A percentile compares a stretch with the other conserved stretches of the same genome.
phyloP scores from a whole-genome alignment of 2,113 vertebrate genomes.

The Rana temporaria region DNA sequence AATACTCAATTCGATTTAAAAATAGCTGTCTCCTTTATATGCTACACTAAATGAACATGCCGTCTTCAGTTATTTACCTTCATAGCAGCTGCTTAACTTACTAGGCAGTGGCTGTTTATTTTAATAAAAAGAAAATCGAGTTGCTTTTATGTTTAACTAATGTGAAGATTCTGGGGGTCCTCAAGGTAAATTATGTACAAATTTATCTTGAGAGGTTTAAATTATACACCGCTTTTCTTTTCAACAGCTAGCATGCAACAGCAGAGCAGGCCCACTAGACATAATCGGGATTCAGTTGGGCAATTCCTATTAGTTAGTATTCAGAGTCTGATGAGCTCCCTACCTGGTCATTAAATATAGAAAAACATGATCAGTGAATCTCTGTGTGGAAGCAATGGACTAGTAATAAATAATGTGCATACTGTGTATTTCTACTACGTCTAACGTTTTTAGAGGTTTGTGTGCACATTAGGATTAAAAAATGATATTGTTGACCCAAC shows the following conservation, averaged over 20 bases:
- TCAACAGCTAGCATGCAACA: not conserved
- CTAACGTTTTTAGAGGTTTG: not conserved
- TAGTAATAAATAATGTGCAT: slow-evolving; percentile 2
- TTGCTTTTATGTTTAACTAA: too few relatives aligned
- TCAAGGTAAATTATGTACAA: too few relatives aligned
- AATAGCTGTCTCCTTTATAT: too few relatives aligned
- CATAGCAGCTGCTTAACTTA: too few relatives aligned
- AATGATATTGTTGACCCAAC: not conserved
- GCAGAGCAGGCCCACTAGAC: not conserved
- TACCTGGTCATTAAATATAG: slow-evolving; percentile 22
- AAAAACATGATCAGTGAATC: not conserved
- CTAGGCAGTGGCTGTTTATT: too few relatives aligned
- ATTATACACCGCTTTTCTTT: not conserved
- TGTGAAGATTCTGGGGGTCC: too few relatives aligned
- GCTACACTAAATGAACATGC: too few relatives aligned
- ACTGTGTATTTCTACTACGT: not conserved
- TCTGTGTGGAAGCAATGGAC: not conserved
- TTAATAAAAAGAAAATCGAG: too few relatives aligned
- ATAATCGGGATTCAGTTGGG: not conserved
- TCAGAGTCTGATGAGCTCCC: slow-evolving; percentile 13
- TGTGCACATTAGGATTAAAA: not conserved
- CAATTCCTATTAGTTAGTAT: slow-evolving; percentile 8
- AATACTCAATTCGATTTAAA: too few relatives aligned
- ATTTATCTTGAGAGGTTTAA: not conserved
- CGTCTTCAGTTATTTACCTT: too few relatives aligned